Base-by-base conservation (phyloP, 1,140 invertebrate species). In the Sarcophaga bullata region DNA sequence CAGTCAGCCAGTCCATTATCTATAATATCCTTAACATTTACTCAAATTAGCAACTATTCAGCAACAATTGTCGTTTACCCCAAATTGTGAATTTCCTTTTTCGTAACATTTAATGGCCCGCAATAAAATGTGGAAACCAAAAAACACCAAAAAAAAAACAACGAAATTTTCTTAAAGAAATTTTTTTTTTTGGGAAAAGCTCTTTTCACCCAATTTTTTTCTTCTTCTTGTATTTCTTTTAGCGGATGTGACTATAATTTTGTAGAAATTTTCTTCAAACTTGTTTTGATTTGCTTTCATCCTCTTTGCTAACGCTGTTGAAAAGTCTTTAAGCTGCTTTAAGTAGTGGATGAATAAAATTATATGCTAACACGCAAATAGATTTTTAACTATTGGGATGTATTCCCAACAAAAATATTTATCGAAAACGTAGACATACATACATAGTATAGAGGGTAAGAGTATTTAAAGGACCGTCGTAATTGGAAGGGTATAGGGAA, bases 11-110 rank as follows among this genome's bases (percentile, higher is more conserved):
- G 13, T 52, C 8, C 8, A 52, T 52, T 76, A 17, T 76, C 49
- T 11, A 10, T 48, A 48, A 48, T 73, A 15, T 49, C 13, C 47
- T 76, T 49, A 47, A 48, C 15, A n/a, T 52, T 17, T 19, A 49
- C 15, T 17, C 6, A 76, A 76, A 76, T 76, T 76, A 25, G 17
- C 62, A 76, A 47, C 46, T 47, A 76, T 47, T n/a, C 73, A 49
- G 8, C n/a, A 50, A 25, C 75, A 78, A 78, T 50, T 50, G 25
- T 48, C 46, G 5, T 72, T 72, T 72, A 72, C 37, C 19, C n/a
- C 50, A 68, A 68, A 68, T 68, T 68, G 62, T n/a, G n/a, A 68
- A 25, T 68, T 68, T 68, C 62, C 62, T 68, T 68, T 37, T 37
- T 68, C 8, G 8, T 9, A 68, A 25, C n/a, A 68, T 19, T 19